phyloP scores from a whole-genome alignment of 2,113 vertebrate genomes.

The Montifringilla adamsi region DNA sequence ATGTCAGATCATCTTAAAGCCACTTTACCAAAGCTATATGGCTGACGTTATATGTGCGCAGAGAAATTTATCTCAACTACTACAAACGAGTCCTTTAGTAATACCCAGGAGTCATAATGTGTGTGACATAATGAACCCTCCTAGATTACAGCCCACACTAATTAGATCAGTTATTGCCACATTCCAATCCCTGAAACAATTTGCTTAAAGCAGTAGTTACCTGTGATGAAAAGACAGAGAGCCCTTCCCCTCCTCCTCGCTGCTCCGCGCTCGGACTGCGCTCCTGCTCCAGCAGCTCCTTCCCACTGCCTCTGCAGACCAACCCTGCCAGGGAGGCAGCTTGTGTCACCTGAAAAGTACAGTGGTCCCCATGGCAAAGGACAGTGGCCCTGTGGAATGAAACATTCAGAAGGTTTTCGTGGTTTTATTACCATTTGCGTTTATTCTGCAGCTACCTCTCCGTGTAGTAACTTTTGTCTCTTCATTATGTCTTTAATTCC shows the following conservation, averaged over 20 bases:
- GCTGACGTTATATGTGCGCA: conserved; percentile 42
- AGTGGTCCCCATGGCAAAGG: background rate
- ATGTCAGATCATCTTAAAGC: conserved; percentile 12
- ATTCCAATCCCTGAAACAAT: conserved; percentile 73
- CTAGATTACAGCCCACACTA: conserved; percentile 79
- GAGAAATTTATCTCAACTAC: conserved; percentile 73
- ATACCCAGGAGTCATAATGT: conserved; percentile 76
- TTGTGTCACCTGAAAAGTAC: background rate
- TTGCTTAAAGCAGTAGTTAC: conserved; percentile 73
- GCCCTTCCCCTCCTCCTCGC: background rate
- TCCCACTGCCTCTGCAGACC: background rate
- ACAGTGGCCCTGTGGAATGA: background rate
- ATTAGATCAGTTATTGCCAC: conserved; percentile 78
- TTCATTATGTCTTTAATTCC: background rate
- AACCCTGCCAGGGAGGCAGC: background rate
- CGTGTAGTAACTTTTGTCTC: background rate
- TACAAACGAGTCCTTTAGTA: conserved; percentile 77
- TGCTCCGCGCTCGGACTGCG: background rate
- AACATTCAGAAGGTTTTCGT: background rate
- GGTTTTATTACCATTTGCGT: background rate
- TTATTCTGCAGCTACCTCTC: background rate
- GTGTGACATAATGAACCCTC: conserved; percentile 78
- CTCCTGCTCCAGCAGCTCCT: background rate
- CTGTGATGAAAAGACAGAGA: conserved; percentile 64
- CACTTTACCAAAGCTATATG: background rate